phyloP scores from a whole-genome alignment of 1,140 invertebrate genomes.

The fruit fly (Drosophila melanogaster) region DNA sequence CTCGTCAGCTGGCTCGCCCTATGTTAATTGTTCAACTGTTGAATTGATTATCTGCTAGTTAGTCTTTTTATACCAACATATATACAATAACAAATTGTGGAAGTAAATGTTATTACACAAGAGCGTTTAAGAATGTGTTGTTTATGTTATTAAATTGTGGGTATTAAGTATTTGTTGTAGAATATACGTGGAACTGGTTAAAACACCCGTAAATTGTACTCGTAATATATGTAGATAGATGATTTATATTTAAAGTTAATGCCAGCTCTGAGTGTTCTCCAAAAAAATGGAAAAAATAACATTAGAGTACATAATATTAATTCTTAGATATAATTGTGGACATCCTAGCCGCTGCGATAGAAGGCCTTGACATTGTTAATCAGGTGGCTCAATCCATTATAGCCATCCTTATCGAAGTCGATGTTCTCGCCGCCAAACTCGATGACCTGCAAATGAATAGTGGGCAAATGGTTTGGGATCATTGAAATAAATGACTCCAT shows the following conservation, averaged over 20 bases:
- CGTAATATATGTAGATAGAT: too few species aligned
- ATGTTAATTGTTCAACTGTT: constrained; percentile 52
- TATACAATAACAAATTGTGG: constrained; percentile 40
- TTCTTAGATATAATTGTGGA: background rate
- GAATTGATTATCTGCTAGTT: constrained; percentile 44
- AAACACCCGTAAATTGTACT: too few species aligned
- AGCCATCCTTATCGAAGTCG: constrained; percentile 75
- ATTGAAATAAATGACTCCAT: too few species aligned
- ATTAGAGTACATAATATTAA: background rate
- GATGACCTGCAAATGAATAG: constrained; percentile 54
- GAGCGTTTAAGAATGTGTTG: background rate
- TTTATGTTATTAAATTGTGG: too few species aligned
- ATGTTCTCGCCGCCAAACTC: constrained; percentile 70
- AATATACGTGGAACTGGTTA: too few species aligned
- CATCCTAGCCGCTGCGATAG: constrained; percentile 48
- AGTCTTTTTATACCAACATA: constrained; percentile 50
- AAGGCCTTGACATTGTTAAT: constrained; percentile 75
- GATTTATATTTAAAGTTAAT: background rate
- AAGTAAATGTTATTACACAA: constrained; percentile 22
- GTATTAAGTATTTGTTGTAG: background rate
- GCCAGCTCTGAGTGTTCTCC: too few species aligned
- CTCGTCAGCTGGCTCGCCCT: constrained; percentile 29
- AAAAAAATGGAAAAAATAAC: background rate
- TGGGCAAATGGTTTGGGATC: background rate
- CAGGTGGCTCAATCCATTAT: constrained; percentile 71